Conservation (phyloP, 2,797 vertebrate genomes). For the Acridotheres tristis region DNA sequence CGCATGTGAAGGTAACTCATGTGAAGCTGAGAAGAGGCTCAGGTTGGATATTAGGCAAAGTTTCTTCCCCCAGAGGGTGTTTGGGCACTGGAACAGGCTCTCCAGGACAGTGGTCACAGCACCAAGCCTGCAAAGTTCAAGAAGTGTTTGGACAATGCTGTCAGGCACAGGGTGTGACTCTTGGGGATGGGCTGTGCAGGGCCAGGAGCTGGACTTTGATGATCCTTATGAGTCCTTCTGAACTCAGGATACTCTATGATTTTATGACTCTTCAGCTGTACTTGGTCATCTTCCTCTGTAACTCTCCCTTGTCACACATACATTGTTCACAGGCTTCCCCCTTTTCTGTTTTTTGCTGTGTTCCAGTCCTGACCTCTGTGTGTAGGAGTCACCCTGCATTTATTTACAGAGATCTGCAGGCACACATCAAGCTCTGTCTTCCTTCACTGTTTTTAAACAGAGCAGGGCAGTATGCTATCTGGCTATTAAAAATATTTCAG, state of each 20-base stretch:
- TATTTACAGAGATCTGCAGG: not conserved
- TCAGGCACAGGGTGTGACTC: not conserved
- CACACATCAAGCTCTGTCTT: not conserved
- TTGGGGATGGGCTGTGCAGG: too few relatives aligned
- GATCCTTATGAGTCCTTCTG: not conserved
- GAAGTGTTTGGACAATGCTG: not conserved
- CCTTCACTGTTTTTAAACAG: not conserved
- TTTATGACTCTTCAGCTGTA: not conserved
- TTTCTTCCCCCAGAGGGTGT: not conserved
- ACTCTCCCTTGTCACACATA: rapidly evolving
- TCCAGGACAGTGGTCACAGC: not conserved
- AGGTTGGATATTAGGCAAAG: not conserved
- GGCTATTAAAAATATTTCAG: not conserved
- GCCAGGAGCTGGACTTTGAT: rapidly evolving
- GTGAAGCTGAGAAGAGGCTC: not conserved
- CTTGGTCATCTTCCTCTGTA: not conserved
- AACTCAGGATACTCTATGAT: not conserved
- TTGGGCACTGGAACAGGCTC: not conserved
- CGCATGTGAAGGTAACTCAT: too few relatives aligned
- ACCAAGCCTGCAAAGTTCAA: not conserved
- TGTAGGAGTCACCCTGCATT: not conserved
- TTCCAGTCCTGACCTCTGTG: not conserved
- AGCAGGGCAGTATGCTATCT: not conserved
- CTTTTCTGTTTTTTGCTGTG: not conserved
- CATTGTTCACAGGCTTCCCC: not conserved